Percentiles rank a stretch among this genome's conserved stretches.
These are phyloP conservation scores for Arctocebus calabarensis DNA, from an alignment of 2,797 vertebrate species.

Conservation along the genomic window DNA sequence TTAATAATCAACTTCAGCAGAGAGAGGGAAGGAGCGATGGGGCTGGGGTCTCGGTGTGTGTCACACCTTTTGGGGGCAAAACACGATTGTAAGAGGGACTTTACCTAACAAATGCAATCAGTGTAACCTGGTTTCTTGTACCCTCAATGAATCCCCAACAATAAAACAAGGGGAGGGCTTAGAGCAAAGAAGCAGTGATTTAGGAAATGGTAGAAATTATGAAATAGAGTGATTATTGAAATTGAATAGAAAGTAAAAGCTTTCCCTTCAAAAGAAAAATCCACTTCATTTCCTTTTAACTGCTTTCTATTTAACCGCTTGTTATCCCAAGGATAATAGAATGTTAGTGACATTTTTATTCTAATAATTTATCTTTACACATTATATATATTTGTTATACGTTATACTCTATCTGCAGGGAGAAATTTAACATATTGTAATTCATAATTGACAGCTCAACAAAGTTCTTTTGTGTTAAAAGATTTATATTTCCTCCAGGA, in stretches of 20 bases:
- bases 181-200: too few species aligned
- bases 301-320: neutral
- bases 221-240: too few species aligned
- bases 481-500: slow-evolving; percentile 6
- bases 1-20: neutral
- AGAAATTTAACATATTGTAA: slow-evolving; percentile 49
- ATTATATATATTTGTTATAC: neutral
- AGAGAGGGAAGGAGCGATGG: too few species aligned
- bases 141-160: too few species aligned
- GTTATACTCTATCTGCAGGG: neutral
- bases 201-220: too few species aligned
- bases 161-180: too few species aligned
- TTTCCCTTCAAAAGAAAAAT: neutral
- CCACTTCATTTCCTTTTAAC: slow-evolving; percentile 5
- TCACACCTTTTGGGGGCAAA: too few species aligned
- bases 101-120: too few species aligned
- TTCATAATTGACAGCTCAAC: neutral
- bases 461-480: slow-evolving; percentile 23
- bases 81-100: too few species aligned
- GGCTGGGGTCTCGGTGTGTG: too few species aligned
- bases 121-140: too few species aligned
- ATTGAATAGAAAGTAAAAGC: too few species aligned
- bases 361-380: neutral
- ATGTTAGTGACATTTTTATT: neutral
- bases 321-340: neutral